Base-by-base conservation (phyloP, 2,888 invertebrate genomes). In the Tupiocoris notatus region DNA sequence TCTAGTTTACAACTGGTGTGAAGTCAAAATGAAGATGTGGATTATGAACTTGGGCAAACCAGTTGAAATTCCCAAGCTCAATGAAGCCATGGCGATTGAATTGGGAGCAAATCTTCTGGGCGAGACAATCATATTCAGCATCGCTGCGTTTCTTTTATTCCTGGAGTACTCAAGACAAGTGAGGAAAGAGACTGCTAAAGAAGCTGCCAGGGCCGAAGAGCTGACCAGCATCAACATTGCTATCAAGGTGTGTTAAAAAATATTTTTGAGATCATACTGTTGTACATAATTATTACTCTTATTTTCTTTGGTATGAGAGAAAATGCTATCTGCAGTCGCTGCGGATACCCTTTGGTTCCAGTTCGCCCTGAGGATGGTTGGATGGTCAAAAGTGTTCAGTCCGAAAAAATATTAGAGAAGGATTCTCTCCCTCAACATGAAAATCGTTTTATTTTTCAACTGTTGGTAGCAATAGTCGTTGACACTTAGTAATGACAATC, bases 21-120 rank as follows among this genome's bases (percentile, higher is more conserved):
- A 98, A 84, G 91, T 96, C 0, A 93, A 94, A 83, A 88, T 93
- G 58, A 96, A 95, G 86, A 96, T 96, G 95, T 94, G 94, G 89
- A 87, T 95, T 61, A 86, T 97, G 84, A 96, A 96, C 83, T 86
- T 98, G 78, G 96, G 96, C 1, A 94, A 91, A 83, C 94, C 96
- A 7, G 91, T 92, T 0, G 92, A 92, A 82, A 92, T 97, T 68
- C 86, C 88, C 17, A 92, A 92, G 78, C 85, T 98, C 54, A 96
- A 92, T 83, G 96, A 96, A 85, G 89, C 92, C 65, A 93, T 94
- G 92, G 96, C 97, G 0, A 96, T 97, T 76, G 97, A 97, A 82
- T 86, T 97, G 73, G 97, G 97, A 16, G 95, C 96, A 0, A 96
- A 94, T 86, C 87, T 98, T 78, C 86, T 98, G 73, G 96, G 97